Evolutionary conservation across 2,888 invertebrate genomes (phyloP).

Genomic region (Phymatocera aterrima): DNA sequence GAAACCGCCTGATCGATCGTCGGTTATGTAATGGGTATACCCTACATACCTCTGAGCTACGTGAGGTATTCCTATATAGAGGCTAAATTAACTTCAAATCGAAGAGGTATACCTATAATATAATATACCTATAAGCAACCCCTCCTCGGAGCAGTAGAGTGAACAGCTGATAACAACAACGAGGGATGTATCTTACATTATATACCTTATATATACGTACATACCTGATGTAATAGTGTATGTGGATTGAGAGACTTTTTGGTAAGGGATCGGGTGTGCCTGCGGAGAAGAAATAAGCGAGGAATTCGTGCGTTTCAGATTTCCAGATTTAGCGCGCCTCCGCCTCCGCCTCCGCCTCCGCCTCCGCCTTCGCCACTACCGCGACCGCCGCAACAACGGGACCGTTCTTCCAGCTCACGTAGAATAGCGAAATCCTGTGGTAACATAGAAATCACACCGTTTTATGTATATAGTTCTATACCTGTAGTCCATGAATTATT

Average conservation of each 20-base stretch:
- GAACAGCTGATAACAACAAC: constrained; percentile 10
- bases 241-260: neutral
- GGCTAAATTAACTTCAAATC: constrained; percentile 28
- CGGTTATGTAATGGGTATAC: no score
- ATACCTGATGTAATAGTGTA: neutral
- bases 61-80: no score
- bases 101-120: no score
- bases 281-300: constrained; percentile 9
- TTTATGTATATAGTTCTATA: neutral
- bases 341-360: no score
- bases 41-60: no score
- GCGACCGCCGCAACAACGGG: no score
- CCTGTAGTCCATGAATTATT: no score
- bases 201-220: neutral
- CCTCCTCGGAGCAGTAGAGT: neutral
- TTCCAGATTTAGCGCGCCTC: neutral
- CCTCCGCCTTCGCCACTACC: no score
- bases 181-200: constrained; percentile 14
- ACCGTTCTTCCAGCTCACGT: constrained; percentile 27
- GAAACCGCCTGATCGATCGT: no score
- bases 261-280: neutral
- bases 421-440: constrained; percentile 43
- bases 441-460: constrained; percentile 18
- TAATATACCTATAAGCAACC: no score
- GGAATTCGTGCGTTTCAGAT: constrained; percentile 44